phyloP scores from a whole-genome alignment of 2,888 invertebrate genomes.

The Diplazon laetatorius region DNA sequence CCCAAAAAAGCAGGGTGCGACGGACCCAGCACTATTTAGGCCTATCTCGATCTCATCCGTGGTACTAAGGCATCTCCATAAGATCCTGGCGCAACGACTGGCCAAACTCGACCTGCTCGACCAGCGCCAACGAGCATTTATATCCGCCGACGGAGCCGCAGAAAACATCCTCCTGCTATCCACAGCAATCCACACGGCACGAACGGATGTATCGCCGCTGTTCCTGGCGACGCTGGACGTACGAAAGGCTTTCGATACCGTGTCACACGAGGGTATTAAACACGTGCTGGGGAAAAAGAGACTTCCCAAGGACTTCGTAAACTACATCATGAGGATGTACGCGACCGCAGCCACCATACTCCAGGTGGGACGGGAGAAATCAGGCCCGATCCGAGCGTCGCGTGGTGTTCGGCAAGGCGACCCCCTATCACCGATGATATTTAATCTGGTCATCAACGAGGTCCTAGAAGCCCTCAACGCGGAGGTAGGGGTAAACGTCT shows the following conservation, averaged over 20 bases:
- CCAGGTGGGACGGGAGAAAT: neutral
- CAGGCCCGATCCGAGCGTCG: constrained; percentile 7
- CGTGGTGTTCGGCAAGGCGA: constrained; percentile 64
- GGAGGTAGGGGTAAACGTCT: constrained; percentile 25
- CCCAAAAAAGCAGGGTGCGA: constrained; percentile 46
- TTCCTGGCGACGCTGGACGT: constrained; percentile 57
- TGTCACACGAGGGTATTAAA: constrained; percentile 26
- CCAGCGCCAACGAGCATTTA: constrained; percentile 61
- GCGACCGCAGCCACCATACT: neutral
- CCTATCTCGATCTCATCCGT: constrained; percentile 63
- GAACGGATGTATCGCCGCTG: constrained; percentile 8
- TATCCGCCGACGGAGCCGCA: constrained; percentile 70
- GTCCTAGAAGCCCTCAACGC: neutral
- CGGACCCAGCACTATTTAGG: constrained; percentile 52
- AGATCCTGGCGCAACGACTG: constrained; percentile 48
- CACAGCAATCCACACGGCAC: constrained; percentile 57
- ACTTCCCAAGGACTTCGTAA: neutral
- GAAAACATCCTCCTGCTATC: constrained; percentile 75
- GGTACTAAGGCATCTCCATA: constrained; percentile 42
- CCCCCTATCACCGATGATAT: constrained; percentile 62
- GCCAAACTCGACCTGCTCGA: neutral
- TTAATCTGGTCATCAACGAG: constrained; percentile 63
- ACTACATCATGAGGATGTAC: constrained; percentile 19
- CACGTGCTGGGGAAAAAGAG: neutral
- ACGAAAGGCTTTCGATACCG: constrained; percentile 55